These are phyloP conservation scores for Drosophila equinoxialis DNA, from an alignment of 1,140 invertebrate genomes.

Conservation along the genomic window DNA sequence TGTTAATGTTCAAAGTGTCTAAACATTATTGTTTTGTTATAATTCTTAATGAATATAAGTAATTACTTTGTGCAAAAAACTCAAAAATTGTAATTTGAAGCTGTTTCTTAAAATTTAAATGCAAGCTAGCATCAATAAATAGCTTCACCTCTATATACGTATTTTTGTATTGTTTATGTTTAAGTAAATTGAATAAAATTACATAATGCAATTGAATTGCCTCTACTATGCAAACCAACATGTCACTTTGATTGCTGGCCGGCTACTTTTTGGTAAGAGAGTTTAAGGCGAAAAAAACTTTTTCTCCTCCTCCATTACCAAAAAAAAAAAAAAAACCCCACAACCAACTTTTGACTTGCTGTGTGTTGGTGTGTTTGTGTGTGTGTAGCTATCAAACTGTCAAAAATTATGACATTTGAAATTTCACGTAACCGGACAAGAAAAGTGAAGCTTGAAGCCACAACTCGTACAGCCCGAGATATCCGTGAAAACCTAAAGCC, in stretches of 20 bases:
- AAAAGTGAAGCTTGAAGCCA: conserved; percentile 54
- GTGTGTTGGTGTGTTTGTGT: conserved; percentile 29
- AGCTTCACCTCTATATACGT: too few species aligned
- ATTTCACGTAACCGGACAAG: conserved; percentile 77
- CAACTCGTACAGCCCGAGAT: conserved; percentile 25
- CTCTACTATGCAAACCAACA: conserved; percentile 45
- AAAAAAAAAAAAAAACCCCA: neutral
- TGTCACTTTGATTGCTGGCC: conserved; percentile 55
- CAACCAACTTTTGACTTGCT: conserved; percentile 13
- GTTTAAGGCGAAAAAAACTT: conserved; percentile 49
- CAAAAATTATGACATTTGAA: conserved; percentile 82
- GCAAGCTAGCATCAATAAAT: too few species aligned
- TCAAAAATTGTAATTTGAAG: too few species aligned
- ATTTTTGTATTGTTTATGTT: neutral
- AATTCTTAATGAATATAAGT: too few species aligned
- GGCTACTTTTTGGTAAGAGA: conserved; percentile 64
- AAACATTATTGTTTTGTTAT: too few species aligned
- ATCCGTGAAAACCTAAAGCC: conserved; percentile 63
- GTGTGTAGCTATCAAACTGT: conserved; percentile 77
- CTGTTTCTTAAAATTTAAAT: too few species aligned
- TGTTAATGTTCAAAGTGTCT: too few species aligned
- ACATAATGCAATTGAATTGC: neutral
- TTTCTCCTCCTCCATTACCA: conserved; percentile 19
- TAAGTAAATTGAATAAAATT: neutral
- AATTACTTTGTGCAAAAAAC: too few species aligned